Evolutionary conservation across 1,140 invertebrate species (phyloP).

Genomic region (Trachymyrmex septentrionalis): DNA sequence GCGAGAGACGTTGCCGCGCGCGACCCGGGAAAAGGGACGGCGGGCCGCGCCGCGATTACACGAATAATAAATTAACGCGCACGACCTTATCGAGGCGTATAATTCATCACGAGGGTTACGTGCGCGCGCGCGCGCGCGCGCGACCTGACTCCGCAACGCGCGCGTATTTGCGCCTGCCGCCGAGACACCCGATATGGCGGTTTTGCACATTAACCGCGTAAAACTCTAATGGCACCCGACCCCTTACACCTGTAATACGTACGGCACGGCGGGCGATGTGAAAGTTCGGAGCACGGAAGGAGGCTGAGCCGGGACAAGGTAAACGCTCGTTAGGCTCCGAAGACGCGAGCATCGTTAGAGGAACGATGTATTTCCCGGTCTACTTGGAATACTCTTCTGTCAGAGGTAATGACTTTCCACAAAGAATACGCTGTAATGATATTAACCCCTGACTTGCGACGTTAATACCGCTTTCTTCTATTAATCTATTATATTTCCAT

Average conservation of each 20-base stretch:
- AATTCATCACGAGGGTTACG: conserved; percentile 82
- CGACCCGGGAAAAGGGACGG: conserved; percentile 57
- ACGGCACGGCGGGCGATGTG: conserved; percentile 65
- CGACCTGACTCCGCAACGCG: conserved; percentile 48
- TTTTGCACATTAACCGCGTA: conserved; percentile 80
- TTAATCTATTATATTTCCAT: conserved; percentile 18
- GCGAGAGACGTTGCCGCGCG: not conserved
- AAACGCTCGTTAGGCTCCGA: conserved; percentile 67
- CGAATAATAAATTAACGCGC: conserved; percentile 82
- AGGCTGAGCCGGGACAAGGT: conserved; percentile 46
- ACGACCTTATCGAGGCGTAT: conserved; percentile 83
- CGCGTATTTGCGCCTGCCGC: conserved; percentile 47
- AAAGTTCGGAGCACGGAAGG: conserved; percentile 71
- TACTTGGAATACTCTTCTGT: conserved; percentile 34
- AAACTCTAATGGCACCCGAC: conserved; percentile 78
- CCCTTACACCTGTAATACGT: conserved; percentile 70
- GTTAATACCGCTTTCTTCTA: conserved; percentile 12
- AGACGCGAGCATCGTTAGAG: conserved; percentile 42
- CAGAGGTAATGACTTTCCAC: conserved; percentile 44
- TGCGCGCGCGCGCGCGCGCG: conserved; percentile 72
- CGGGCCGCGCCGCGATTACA: conserved; percentile 74
- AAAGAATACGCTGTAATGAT: conserved; percentile 36
- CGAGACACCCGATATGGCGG: conserved; percentile 60
- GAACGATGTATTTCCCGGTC: conserved; percentile 56
- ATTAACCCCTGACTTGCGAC: conserved; percentile 12